These are phyloP conservation scores for Porites rus DNA, from an alignment of 92 coral and sea anemone genomes.

Conservation along the genomic window DNA sequence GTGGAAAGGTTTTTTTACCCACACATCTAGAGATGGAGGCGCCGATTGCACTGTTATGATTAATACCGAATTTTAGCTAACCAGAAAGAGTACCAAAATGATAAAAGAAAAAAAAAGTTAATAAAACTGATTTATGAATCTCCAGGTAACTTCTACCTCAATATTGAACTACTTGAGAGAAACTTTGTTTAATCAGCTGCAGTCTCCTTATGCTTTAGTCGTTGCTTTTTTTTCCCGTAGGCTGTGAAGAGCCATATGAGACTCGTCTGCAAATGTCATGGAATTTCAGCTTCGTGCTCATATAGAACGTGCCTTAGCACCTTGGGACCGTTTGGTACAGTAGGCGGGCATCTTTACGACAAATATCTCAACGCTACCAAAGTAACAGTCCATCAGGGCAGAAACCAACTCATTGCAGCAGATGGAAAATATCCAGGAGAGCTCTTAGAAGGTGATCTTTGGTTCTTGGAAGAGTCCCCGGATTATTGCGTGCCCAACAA, in stretches of 20 bases:
- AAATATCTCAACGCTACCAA: conserved; percentile 68
- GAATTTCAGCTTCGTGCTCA: conserved; percentile 91
- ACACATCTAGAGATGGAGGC: no score
- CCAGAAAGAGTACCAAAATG: no score
- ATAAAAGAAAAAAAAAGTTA: no score
- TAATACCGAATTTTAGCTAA: no score
- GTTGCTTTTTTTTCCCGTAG: conserved; percentile 24
- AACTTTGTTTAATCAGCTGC: no score
- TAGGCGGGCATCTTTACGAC: conserved; percentile 73
- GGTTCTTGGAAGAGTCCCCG: conserved; percentile 92
- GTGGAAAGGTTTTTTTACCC: no score
- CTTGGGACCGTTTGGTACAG: conserved; percentile 78
- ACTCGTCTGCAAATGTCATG: conserved; percentile 92
- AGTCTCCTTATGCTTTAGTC: background rate
- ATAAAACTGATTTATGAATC: no score
- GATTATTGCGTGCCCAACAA: conserved; percentile 78
- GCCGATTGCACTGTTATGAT: no score
- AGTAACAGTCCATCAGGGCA: conserved; percentile 85
- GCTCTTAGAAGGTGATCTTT: conserved; percentile 80
- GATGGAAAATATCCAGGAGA: conserved; percentile 47
- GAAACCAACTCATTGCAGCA: conserved; percentile 59
- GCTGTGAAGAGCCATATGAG: conserved; percentile 79
- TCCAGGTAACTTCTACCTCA: no score
- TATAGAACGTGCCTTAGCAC: conserved; percentile 86
- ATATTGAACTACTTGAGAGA: no score